These are phyloP conservation scores for Brachionichthys hirsutus DNA, from an alignment of 2,113 vertebrate genomes.

Conservation along the genomic window DNA sequence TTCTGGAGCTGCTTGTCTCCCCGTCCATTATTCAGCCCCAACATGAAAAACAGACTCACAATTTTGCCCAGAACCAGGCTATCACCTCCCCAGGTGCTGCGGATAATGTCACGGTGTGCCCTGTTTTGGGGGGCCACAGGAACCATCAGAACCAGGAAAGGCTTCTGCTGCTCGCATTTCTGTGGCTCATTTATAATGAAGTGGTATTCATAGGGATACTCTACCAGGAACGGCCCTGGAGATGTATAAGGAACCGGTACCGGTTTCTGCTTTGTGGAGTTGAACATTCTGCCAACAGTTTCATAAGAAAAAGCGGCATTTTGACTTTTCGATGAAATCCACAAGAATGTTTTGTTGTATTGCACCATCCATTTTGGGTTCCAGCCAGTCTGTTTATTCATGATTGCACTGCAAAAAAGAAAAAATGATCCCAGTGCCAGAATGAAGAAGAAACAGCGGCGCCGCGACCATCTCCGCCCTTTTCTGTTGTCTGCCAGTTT, in stretches of 20 bases:
- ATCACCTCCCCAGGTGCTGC: slow-evolving; percentile 75
- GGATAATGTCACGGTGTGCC: slow-evolving; percentile 42
- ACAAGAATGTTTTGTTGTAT: not conserved
- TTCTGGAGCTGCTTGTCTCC: not conserved
- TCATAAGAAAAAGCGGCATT: fast-evolving
- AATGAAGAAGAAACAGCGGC: not conserved
- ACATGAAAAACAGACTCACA: slow-evolving; percentile 69
- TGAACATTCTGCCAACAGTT: fast-evolving
- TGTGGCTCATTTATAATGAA: slow-evolving; percentile 68
- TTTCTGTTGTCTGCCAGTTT: not conserved
- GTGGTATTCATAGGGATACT: slow-evolving; percentile 67
- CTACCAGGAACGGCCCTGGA: slow-evolving; percentile 50
- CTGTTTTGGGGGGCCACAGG: slow-evolving; percentile 66
- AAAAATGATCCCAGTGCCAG: slow-evolving; percentile 1
- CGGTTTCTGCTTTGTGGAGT: no score
- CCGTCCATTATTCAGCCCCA: slow-evolving; percentile 46
- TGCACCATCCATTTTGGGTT: not conserved
- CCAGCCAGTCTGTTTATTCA: not conserved
- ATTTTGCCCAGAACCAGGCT: slow-evolving; percentile 33
- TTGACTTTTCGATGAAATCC: fast-evolving
- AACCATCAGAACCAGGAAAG: slow-evolving; percentile 77
- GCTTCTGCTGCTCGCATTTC: slow-evolving; percentile 47
- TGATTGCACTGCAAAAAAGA: not conserved
- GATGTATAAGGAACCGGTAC: slow-evolving; percentile 5
- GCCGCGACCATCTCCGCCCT: not conserved